These are phyloP conservation scores for Neosilurus hyrtlii DNA, from an alignment of 2,797 vertebrate genomes.

Conservation along the genomic window DNA sequence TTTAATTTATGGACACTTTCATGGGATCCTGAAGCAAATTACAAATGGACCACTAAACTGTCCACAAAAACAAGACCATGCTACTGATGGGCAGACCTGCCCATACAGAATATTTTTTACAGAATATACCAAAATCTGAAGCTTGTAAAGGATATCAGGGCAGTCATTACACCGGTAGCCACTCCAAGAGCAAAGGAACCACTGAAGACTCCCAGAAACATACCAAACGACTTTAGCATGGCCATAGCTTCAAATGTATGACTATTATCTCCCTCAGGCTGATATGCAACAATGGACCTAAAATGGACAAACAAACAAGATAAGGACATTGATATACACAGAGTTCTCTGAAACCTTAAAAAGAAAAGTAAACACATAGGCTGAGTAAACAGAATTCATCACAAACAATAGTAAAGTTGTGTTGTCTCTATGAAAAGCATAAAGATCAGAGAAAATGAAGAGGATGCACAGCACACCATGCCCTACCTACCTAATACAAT, in stretches of 20 bases:
- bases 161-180: constrained; percentile 90
- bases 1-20: not conserved
- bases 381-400: constrained; percentile 6
- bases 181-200: constrained; percentile 95
- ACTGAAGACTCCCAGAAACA: constrained; percentile 96
- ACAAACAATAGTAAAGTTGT: constrained; percentile 37
- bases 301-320: constrained; percentile 34
- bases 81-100: not conserved
- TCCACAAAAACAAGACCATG: not conserved
- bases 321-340: not conserved
- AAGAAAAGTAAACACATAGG: not conserved
- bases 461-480: constrained; percentile 31
- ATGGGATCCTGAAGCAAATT: not conserved
- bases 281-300: constrained; percentile 94
- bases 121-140: not conserved
- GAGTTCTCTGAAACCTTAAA: not conserved
- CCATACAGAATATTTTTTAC: not conserved
- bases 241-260: constrained; percentile 93
- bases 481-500: constrained; percentile 5
- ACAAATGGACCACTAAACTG: not conserved
- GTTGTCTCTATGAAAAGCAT: constrained; percentile 26
- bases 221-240: constrained; percentile 90
- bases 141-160: constrained; percentile 87
- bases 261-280: constrained; percentile 89
- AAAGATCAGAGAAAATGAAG: constrained; percentile 22